phyloP scores from a whole-genome alignment of 2,797 vertebrate genomes.

The Falco rusticolus region DNA sequence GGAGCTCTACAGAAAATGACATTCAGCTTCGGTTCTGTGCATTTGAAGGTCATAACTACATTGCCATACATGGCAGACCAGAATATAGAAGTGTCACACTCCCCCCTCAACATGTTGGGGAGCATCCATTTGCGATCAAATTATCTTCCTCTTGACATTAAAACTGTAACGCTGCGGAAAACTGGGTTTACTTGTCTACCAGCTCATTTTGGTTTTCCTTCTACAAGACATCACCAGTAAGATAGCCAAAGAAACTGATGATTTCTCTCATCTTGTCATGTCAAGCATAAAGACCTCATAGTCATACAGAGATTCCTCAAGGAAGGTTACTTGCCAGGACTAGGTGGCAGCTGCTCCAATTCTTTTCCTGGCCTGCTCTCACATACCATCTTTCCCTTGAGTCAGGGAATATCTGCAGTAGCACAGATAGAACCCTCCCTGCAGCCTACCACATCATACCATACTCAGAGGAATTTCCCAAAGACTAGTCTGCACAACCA shows the following conservation, averaged over 20 bases:
- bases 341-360: background rate
- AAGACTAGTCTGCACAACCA: background rate
- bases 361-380: background rate
- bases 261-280: background rate
- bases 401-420: background rate
- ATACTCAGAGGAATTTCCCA: background rate
- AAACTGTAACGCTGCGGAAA: background rate
- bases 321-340: background rate
- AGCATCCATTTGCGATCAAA: background rate
- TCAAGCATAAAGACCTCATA: background rate
- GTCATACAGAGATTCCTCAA: background rate
- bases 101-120: background rate
- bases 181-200: background rate
- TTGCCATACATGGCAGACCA: background rate
- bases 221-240: background rate
- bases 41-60: background rate
- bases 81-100: background rate
- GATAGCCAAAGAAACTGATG: background rate
- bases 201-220: background rate
- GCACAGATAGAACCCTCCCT: background rate
- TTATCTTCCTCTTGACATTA: background rate
- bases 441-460: background rate
- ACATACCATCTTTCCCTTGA: background rate
- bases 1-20: background rate
- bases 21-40: background rate